Conservation (phyloP, 2,888 invertebrate species). For the Pristionchus arcanus region DNA sequence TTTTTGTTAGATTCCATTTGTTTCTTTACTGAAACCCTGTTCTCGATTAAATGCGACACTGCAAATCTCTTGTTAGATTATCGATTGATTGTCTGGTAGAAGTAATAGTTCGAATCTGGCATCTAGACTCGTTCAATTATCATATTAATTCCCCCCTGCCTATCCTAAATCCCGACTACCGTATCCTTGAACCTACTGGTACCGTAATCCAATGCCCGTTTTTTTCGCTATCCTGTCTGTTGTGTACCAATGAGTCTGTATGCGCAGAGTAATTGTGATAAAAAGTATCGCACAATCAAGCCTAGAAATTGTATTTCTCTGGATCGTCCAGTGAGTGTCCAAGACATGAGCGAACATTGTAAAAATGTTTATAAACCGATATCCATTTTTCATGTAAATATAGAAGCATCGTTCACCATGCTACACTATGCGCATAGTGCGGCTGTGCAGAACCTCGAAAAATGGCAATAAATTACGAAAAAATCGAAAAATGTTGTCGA, state of each 20-base stretch:
- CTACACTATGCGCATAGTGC: no score
- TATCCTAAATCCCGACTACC: conserved; percentile 7
- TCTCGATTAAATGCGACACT: background rate
- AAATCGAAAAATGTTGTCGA: no score
- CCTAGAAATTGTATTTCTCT: no score
- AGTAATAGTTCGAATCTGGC: background rate
- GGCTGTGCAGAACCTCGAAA: no score
- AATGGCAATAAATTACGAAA: no score
- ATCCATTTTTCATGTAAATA: no score
- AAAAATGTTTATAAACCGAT: no score
- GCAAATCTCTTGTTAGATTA: background rate
- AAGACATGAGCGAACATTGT: no score
- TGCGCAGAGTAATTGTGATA: conserved; percentile 32
- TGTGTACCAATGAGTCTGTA: conserved; percentile 36
- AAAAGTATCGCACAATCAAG: no score
- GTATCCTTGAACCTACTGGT: conserved; percentile 16
- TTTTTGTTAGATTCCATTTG: background rate
- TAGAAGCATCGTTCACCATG: no score
- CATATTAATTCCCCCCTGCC: background rate
- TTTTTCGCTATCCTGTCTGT: background rate
- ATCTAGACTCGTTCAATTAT: background rate
- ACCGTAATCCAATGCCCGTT: conserved; percentile 37
- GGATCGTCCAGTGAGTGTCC: no score
- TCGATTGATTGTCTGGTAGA: conserved; percentile 12
- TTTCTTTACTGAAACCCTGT: background rate